Evolutionary conservation across 2,113 vertebrate species (phyloP), one percentile per base, ranked within the genome.

Genomic region (Pipra filicauda): DNA sequence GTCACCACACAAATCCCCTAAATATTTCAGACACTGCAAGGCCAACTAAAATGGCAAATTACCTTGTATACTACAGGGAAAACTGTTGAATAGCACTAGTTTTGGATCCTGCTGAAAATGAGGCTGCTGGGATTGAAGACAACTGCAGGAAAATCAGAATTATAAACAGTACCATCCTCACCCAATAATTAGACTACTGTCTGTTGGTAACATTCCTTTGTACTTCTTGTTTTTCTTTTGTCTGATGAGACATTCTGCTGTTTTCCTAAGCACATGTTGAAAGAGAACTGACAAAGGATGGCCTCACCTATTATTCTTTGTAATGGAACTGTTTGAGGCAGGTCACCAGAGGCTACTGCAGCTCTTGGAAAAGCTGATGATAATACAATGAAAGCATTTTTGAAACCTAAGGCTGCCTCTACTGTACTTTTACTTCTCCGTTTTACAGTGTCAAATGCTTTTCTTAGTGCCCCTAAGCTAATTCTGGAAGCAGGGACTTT

Each of bases 1-100:
- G 96, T 96, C 92, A 90, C 75, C 94, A 92, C 85, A 96, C 83
- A 97, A 97, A 91, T 95, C 95, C 88, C 83, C 73, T 89, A 95
- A 95, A 95, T 95, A 94, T 95, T 96, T 96, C 62, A 88, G 76
- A 81, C 80, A 95, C 52, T 96, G 67, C 67, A 92, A 93, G 86
- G 65, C 91, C 85, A 95, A 58, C 88, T 92, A 83, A 95, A 95
- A 95, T 81, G 66, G 75, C 84, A 96, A 95, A 96, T 97, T 96
- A 90, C 69, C 83, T 95, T 4, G 0, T 89, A 64, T 86, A 64
- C 94, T 86, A 74, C 95, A 86, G 81, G 83, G 79, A 88, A 85
- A 93, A 88, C 21, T 78, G 48, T 59, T 89, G 81, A 95, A 91
- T 85, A 93, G 57, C 16, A 20, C 55, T 73, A 39, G 39, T 51